Conservation (phyloP, 2,797 vertebrate species). For the Pseudochromis fuscus region DNA sequence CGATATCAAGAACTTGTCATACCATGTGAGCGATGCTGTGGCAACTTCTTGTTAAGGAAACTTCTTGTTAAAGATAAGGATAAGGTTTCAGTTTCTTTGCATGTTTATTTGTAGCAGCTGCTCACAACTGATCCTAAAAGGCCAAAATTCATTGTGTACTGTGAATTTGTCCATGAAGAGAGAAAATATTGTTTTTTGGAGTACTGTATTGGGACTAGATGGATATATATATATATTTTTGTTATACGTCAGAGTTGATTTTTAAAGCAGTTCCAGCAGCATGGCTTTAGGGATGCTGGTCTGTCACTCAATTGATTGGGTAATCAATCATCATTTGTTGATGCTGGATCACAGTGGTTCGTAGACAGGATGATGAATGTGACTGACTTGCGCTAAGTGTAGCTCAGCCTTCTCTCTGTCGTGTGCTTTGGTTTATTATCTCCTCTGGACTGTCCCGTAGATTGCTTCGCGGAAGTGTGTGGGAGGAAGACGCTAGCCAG, state of each 20-base stretch:
- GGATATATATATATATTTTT: no score
- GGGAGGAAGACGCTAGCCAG: no score
- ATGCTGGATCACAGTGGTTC: no score
- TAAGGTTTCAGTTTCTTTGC: slow-evolving; percentile 33
- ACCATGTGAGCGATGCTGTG: not conserved
- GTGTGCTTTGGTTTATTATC: not conserved
- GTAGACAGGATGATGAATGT: no score
- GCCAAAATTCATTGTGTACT: not conserved
- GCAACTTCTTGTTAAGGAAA: not conserved
- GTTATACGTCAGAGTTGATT: no score
- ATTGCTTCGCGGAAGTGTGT: no score
- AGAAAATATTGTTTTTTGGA: no score
- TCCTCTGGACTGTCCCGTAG: no score
- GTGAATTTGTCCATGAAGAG: not conserved
- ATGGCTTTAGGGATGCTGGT: not conserved
- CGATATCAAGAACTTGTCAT: not conserved
- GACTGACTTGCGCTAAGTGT: not conserved
- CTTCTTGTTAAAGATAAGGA: slow-evolving; percentile 9
- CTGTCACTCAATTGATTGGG: no score
- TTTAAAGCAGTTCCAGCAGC: no score
- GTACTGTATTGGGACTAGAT: no score
- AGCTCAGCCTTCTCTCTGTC: not conserved
- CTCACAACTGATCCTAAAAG: not conserved
- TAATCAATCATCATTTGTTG: no score
- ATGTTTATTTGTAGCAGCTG: slow-evolving; percentile 10